phyloP scores from a whole-genome alignment of 2,113 vertebrate genomes.

The Laticauda colubrina region DNA sequence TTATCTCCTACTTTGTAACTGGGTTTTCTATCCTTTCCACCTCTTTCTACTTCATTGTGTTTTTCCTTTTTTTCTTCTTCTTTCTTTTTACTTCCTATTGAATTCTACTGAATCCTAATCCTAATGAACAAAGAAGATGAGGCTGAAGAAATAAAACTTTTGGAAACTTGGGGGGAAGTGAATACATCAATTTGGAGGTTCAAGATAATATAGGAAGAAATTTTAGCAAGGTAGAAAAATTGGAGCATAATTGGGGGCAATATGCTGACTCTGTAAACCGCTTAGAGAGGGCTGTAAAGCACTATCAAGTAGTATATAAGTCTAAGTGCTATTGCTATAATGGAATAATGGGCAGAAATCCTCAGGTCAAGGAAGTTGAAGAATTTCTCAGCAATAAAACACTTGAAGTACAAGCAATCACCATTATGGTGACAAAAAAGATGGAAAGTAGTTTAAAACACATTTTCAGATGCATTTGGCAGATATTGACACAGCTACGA shows the following conservation, averaged over 20 bases:
- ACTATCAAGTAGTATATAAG: too few relatives aligned
- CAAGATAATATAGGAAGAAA: background rate
- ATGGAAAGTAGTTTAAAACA: background rate
- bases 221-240: background rate
- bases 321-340: too few relatives aligned
- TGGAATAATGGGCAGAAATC: background rate
- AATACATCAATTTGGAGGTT: background rate
- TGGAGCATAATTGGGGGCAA: background rate
- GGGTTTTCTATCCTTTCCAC: background rate
- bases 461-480: background rate
- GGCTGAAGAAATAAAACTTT: background rate
- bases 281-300: too few relatives aligned
- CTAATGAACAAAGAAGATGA: too few relatives aligned
- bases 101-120: too few relatives aligned
- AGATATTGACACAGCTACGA: background rate
- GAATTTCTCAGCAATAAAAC: background rate
- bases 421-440: background rate
- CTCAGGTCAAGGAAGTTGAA: background rate
- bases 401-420: background rate
- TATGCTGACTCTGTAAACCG: too few relatives aligned
- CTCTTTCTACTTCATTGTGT: too few relatives aligned
- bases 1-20: background rate
- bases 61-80: too few relatives aligned
- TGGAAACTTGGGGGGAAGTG: background rate
- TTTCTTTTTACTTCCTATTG: background rate